Base-by-base conservation (phyloP, 1,140 invertebrate genomes). In the Bathynomus jamesi region DNA sequence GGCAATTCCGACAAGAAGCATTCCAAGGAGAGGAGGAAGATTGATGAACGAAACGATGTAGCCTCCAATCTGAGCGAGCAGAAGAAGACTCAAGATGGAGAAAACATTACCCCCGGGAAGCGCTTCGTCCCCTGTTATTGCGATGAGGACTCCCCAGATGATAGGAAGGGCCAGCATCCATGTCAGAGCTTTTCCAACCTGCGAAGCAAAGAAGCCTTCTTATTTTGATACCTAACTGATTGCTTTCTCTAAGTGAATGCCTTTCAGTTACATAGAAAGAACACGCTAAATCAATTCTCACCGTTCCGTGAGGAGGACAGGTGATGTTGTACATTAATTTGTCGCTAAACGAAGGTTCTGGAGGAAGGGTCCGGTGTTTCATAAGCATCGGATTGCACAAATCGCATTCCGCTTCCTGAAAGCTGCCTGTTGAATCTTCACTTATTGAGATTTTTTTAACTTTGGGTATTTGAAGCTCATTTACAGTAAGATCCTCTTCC, bases 11-110 rank as follows among this genome's bases (percentile, higher is more conserved):
- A 90, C 88, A 70, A 92, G 78, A 10, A 95, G 85, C 91, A 94
- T 94, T 17, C 93, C 93, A 77, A 94, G 89, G 0, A 97, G 84
- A 0, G 92, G 87, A 7, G 94, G 94, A 71, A 96, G 82, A 2
- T n/a, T n/a, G n/a, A n/a, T 87, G 29, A 92, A 82, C 28, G 87
- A 87, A 71, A 89, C 82, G 76, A 91, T 81, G 86, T 89, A 91
- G 61, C 93, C 93, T 29, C 66, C 71, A 0, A 77, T 24, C 53
- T 76, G 31, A 17, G 72, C 72, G 11, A 68, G 31, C 53, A 76
- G 62, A 65, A 71, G 72, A 17, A 76, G 62, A 4, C 72, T 70
- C 2, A 72, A 29, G 13, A 76, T 67, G 63, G 61, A 69, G 71
- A 76, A 76, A 46, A 76, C 40, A 68, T 76, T 76, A 3, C 74